Base-by-base conservation (phyloP, 2,888 invertebrate species). In the Hypomecis atomaria region DNA sequence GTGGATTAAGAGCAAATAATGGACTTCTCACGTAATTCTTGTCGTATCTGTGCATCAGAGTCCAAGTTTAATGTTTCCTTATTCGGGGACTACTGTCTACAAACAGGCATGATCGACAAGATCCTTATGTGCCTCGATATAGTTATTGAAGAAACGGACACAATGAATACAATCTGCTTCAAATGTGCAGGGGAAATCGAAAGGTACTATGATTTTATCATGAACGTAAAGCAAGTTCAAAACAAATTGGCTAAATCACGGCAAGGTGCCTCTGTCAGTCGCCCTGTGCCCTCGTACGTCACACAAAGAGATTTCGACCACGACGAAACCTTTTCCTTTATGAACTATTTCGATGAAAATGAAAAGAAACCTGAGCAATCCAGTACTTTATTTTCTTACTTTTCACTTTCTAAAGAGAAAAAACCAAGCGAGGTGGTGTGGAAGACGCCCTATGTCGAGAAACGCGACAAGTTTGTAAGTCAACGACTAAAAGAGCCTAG, bases 361-460 rank as follows among this genome's bases (percentile, higher is more conserved):
- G 85, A 87, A 57, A 84, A 87, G 49, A 82, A 83, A 62, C 78
- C 79, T 37, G 85, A 83, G 59, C 61, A 76, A 43, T 89, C 91
- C 45, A 89, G 87, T 73, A 85, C 89, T 6, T 83, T 89, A 65
- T 91, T 91, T 78, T 89, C 90, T 5, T 90, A 87, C 74, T 87
- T 88, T 68, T 86, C 90, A 3, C 85, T 40, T 10, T 84, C 84
- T 8, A 83, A 81, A 59, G 70, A 84, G 56, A 78, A 81, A 65
- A 66, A 78, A 5, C 67, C 70, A 7, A 78, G 78, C 6, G 77
- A 80, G 7, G 75, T 76, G 13, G 62, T 75, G 6, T 88, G 87
- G 87, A 89, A 88, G 71, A 85, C 86, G 4, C 83, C 87, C 5
- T 79, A 78, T 52, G 68, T 72, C 6, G 76, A 78, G 43, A 81